A percentile compares a stretch with the other conserved stretches of the same genome.
Conservation (phyloP, 1,140 invertebrate genomes). For the Wasmannia auropunctata region DNA sequence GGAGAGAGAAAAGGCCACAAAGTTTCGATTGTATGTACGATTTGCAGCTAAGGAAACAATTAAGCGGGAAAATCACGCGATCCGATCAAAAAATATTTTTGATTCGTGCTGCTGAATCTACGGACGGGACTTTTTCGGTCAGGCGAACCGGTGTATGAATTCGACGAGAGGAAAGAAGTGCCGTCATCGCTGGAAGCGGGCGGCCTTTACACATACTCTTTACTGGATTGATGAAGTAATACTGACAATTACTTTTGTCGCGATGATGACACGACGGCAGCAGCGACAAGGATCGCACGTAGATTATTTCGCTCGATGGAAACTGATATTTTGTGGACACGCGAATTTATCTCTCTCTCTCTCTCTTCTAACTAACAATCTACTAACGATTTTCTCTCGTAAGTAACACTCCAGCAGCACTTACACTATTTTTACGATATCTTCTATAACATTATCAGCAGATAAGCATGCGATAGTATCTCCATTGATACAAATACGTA, state of each 20-base stretch:
- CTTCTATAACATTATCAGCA: background rate
- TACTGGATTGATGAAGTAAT: slow-evolving; percentile 79
- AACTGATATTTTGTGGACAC: background rate
- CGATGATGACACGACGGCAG: slow-evolving; percentile 44
- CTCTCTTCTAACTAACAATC: background rate
- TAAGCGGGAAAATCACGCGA: background rate
- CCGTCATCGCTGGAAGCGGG: slow-evolving; percentile 77
- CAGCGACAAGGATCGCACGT: slow-evolving; percentile 11
- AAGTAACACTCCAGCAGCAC: background rate
- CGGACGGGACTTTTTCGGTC: background rate
- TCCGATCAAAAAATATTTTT: background rate
- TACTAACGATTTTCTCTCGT: background rate
- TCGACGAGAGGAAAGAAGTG: slow-evolving; percentile 56
- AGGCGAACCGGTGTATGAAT: background rate
- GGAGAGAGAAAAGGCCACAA: background rate
- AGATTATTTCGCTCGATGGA: background rate
- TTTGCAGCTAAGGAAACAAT: background rate
- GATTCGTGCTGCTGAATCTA: background rate
- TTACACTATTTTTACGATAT: background rate
- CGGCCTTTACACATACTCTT: slow-evolving; percentile 69
- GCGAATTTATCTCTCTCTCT: background rate
- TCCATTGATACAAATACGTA: background rate
- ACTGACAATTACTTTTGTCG: slow-evolving; percentile 62
- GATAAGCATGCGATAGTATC: background rate
- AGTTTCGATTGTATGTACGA: background rate